Conservation (phyloP, 1,140 invertebrate genomes). For the Armadillidium nasatum region DNA sequence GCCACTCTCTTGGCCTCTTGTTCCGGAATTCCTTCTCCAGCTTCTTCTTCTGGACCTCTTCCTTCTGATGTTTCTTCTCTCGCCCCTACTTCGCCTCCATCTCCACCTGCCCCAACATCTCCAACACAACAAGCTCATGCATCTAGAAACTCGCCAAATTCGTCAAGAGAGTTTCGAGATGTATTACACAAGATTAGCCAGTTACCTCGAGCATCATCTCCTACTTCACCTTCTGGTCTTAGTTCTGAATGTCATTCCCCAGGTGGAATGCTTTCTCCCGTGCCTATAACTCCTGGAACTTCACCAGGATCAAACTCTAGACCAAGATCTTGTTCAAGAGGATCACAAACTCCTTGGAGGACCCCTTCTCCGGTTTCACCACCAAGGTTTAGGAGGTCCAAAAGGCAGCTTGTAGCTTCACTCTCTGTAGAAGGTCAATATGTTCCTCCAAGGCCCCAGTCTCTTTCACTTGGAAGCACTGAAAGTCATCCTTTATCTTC, state of each 20-base stretch:
- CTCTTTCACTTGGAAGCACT: conserved; percentile 23
- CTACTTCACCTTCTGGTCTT: background rate
- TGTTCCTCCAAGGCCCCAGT: conserved; percentile 27
- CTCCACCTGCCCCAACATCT: conserved; percentile 34
- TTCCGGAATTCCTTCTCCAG: conserved; percentile 21
- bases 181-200: conserved; percentile 38
- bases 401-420: conserved; percentile 27
- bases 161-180: conserved; percentile 26
- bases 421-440: conserved; percentile 27
- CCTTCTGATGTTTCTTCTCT: conserved; percentile 34
- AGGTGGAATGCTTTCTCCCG: background rate
- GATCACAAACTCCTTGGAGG: background rate
- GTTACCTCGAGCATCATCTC: conserved; percentile 26
- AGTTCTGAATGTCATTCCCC: conserved; percentile 2
- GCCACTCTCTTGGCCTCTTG: background rate
- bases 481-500: conserved; percentile 25
- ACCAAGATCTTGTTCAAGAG: background rate
- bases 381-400: background rate
- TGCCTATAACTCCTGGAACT: background rate
- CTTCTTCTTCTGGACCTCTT: conserved; percentile 32
- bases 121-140: conserved; percentile 25
- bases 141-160: conserved; percentile 3
- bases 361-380: conserved; percentile 10
- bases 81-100: conserved; percentile 32
- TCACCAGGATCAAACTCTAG: background rate